A percentile compares a stretch with the other conserved stretches of the same genome.
These are phyloP conservation scores for Ifrita kowaldi DNA, from an alignment of 2,113 vertebrate genomes.

Conservation along the genomic window DNA sequence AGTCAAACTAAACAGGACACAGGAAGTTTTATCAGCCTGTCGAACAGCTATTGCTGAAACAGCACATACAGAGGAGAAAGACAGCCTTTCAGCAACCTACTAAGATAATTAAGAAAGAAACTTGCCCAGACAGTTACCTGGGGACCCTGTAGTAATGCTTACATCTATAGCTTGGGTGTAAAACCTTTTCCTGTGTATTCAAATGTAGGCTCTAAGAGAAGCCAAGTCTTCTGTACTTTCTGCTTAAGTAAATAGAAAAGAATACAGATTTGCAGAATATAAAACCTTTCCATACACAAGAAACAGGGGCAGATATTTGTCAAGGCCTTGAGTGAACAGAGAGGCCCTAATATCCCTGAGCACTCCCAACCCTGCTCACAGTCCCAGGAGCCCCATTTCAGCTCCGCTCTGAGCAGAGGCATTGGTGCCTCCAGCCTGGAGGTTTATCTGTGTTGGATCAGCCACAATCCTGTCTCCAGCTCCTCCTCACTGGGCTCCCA, in stretches of 20 bases:
- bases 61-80: neutral
- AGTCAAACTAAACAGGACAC: neutral
- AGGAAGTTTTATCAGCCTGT: neutral
- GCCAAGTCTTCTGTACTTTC: neutral
- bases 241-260: neutral
- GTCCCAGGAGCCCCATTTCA: neutral
- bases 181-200: neutral
- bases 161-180: neutral
- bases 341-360: neutral
- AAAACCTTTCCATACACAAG: neutral
- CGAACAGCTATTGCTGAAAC: neutral
- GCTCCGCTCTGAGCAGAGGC: no score
- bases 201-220: neutral
- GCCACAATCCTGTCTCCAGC: neutral
- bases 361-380: accelerated
- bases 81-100: neutral
- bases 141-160: neutral
- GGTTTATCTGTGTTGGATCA: accelerated
- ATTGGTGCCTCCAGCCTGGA: no score
- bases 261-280: neutral
- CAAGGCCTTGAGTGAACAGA: neutral
- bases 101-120: neutral
- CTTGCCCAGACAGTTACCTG: neutral
- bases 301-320: neutral
- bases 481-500: neutral